These are phyloP conservation scores for Rhamphomyia laevipes DNA, from an alignment of 2,888 invertebrate species.

Conservation along the genomic window DNA sequence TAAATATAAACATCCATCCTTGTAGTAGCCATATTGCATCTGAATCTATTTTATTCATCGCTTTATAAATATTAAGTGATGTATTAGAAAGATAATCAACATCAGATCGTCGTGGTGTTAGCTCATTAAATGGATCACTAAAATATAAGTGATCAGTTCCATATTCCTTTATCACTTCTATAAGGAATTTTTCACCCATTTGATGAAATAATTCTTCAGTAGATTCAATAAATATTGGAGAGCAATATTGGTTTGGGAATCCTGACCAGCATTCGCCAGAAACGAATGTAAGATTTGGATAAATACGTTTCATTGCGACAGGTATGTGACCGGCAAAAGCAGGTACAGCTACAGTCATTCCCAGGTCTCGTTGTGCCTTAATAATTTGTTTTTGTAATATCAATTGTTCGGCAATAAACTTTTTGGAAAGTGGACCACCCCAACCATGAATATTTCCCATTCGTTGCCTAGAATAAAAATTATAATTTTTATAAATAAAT, in stretches of 20 bases:
- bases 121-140: constrained; percentile 90
- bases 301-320: constrained; percentile 53
- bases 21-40: constrained; percentile 82
- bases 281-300: constrained; percentile 57
- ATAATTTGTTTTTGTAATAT: constrained; percentile 63
- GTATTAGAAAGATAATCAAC: constrained; percentile 51
- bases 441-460: constrained; percentile 93
- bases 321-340: constrained; percentile 91
- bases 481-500: neutral
- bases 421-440: constrained; percentile 67
- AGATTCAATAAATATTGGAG: constrained; percentile 69
- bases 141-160: constrained; percentile 77
- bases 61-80: constrained; percentile 55
- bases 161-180: constrained; percentile 54
- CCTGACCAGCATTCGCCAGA: constrained; percentile 59
- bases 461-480: constrained; percentile 43
- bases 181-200: constrained; percentile 61
- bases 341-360: constrained; percentile 78
- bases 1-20: constrained; percentile 72
- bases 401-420: constrained; percentile 60
- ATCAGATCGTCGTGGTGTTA: constrained; percentile 52
- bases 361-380: constrained; percentile 62
- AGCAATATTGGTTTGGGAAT: constrained; percentile 64
- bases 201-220: constrained; percentile 60
- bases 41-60: constrained; percentile 57